Base-by-base conservation (phyloP, 23 tunicate genomes). In the Ciona savignyi region DNA sequence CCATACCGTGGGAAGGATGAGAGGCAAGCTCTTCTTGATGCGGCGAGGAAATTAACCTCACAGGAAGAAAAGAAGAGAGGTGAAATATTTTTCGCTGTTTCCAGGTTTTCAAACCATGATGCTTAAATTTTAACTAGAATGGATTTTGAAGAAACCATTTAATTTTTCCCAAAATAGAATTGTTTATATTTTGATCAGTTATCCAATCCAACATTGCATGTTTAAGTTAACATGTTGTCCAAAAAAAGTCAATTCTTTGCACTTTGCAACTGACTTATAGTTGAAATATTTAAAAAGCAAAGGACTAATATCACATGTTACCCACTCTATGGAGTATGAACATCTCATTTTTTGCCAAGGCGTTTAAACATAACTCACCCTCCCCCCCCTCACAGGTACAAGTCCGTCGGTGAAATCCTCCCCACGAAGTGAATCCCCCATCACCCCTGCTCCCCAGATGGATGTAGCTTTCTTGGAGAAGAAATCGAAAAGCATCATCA, bases 31-130 rank as follows among this genome's bases (percentile, higher is more conserved):
- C 48, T 72, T 33, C 4, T 87, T 22, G 86, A 81, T 29, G 65
- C 82, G 1, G 81, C 73, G 20, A 66, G 95, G 30, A 80, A 73
- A 31, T 30, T 76, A 33, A 81, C 95, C 4, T 87, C 95, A 32
- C 69, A 32, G 30, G 86, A 81, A 19, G 68, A 66, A 21, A 63
- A 31, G 1, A 78, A 42, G 66, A 71, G 61, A 63, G 71, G 71
- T 22, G 28, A 63, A 22, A 9, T 11, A 9, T 25, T 25, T n/a
- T 22, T 9, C 22, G 67, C 28, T 63, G 6, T n/a, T n/a, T n/a
- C n/a, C n/a, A n/a, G n/a, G 56, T 25, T 63, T 11, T 63, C 28
- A 63, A 63, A 22, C 26, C 4, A 63, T n/a, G 67, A n/a, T 4
- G 22, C 67, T 9, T n/a, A 9, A 9, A 9, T 25, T n/a, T 63